Evolutionary conservation across 35 echinoderm and acorn worm genomes (phyloP), one percentile per base, ranked within the genome.

Genomic region (Holothuria glaberrima): DNA sequence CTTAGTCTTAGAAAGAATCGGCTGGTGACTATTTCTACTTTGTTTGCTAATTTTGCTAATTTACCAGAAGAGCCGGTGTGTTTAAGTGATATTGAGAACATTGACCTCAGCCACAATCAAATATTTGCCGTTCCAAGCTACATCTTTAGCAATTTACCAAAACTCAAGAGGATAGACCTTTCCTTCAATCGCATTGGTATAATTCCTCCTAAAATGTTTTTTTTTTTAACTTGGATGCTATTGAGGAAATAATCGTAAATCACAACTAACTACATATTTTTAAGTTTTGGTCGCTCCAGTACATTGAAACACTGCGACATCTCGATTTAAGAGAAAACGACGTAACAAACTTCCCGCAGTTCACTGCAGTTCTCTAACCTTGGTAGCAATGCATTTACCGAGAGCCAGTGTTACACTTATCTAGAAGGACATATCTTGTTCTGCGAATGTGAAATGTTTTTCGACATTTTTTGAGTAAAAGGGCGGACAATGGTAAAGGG

Each of bases 381-480:
- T 22, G 41, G 17, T 22, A 4, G 17, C 5, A 2, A 80, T 58
- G 38, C 17, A 48, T 19, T 80, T 80, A 33, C 38, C 19, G 0
- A 1, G 52, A 19, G 12, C 44, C 76, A 33, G 13, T 46, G 41
- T 28, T 58, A 30, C 13, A 80, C 76, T 17, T 28, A 52, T 52
- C 19, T 80, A 58, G 16, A 52, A 1, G 44, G 38, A 20, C 41
- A 80, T 52, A 33, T 45, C 27, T 45, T 80, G 16, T 9, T 38
- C 0, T 80, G 76, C 44, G 44, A 46, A 2, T 80, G 76, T 80
- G 76, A 80, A 12, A 80, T 80, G 76, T 80, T 80, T 80, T 9
- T 12, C 24, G 76, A 24, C 24, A 12, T 80, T 12, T 80, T 80
- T 80, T 29, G 13, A 2, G 34, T n/a, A n/a, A n/a, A 20, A 14